Evolutionary conservation across 2,888 invertebrate genomes (phyloP).

Genomic region (Spatulosminthurus flaviceps): DNA sequence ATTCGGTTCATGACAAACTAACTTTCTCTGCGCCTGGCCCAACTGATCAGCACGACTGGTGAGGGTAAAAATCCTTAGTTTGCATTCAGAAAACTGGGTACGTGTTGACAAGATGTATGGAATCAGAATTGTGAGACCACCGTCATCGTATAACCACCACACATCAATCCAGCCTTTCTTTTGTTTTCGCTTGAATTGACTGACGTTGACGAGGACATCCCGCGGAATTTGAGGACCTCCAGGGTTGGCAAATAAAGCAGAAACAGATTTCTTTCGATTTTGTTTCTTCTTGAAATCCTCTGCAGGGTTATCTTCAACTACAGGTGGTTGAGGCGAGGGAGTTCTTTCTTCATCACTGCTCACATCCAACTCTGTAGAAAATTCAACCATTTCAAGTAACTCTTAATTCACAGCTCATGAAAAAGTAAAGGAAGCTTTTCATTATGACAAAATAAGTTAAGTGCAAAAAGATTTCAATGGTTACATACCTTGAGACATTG

Average conservation of each 20-base stretch:
- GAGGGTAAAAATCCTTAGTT: slow-evolving; percentile 82
- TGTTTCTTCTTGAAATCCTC: slow-evolving; percentile 54
- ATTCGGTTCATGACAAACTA: slow-evolving; percentile 49
- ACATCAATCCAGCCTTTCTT: slow-evolving; percentile 69
- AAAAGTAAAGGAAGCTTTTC: no score
- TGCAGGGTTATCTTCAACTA: slow-evolving; percentile 58
- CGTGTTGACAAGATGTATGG: slow-evolving; percentile 87
- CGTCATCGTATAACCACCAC: slow-evolving; percentile 71
- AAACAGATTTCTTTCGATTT: slow-evolving; percentile 56
- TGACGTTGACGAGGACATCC: slow-evolving; percentile 67
- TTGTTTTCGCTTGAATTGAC: slow-evolving; percentile 65
- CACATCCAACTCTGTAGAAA: background rate
- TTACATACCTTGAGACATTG: slow-evolving; percentile 72
- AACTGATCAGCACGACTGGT: slow-evolving; percentile 81
- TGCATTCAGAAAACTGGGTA: slow-evolving; percentile 79
- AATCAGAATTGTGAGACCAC: slow-evolving; percentile 82
- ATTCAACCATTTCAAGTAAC: background rate
- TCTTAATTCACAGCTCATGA: no score
- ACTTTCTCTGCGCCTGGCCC: slow-evolving; percentile 87
- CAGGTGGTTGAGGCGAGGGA: slow-evolving; percentile 65
- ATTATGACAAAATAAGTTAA: no score
- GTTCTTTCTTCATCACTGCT: slow-evolving; percentile 64
- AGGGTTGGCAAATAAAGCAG: slow-evolving; percentile 66
- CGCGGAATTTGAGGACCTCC: slow-evolving; percentile 70
- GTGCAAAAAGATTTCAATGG: background rate